Conservation (phyloP, 2,888 invertebrate genomes). For the Anodontia alba region DNA sequence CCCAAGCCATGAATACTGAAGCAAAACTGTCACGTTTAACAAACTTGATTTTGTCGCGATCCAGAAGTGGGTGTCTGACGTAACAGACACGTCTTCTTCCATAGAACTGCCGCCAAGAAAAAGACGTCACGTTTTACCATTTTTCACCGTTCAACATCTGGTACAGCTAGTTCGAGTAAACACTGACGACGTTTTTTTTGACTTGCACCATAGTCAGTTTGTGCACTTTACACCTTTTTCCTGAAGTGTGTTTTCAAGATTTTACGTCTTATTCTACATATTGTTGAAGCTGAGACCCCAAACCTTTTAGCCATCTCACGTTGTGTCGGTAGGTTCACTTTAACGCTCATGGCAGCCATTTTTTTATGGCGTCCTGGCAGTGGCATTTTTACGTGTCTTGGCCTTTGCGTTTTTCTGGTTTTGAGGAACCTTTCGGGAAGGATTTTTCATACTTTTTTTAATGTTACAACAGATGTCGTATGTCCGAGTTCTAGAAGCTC, state of each 20-base stretch:
- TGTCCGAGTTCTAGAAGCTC: no score
- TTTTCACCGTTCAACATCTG: neutral
- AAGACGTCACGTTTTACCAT: neutral
- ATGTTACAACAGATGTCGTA: no score
- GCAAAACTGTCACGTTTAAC: slow-evolving; percentile 1
- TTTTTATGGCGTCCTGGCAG: neutral
- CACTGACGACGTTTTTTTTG: neutral
- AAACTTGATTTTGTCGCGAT: neutral
- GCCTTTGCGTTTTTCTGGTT: neutral
- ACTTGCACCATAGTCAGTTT: neutral
- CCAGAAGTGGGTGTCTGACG: neutral
- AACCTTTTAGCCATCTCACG: neutral
- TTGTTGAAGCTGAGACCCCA: neutral
- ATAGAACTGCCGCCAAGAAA: neutral
- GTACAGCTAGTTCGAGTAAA: neutral
- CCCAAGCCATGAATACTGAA: neutral
- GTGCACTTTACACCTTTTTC: neutral
- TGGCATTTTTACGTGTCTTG: neutral
- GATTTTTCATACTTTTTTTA: neutral
- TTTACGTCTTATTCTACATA: neutral
- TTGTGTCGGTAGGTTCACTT: neutral
- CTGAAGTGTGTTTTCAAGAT: neutral
- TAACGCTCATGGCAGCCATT: neutral
- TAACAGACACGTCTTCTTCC: neutral
- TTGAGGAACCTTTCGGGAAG: neutral